A percentile compares a stretch with the other conserved stretches of the same genome.
These are phyloP conservation scores for Cylindroiulus punctatus DNA, from an alignment of 2,888 invertebrate species.

Conservation along the genomic window DNA sequence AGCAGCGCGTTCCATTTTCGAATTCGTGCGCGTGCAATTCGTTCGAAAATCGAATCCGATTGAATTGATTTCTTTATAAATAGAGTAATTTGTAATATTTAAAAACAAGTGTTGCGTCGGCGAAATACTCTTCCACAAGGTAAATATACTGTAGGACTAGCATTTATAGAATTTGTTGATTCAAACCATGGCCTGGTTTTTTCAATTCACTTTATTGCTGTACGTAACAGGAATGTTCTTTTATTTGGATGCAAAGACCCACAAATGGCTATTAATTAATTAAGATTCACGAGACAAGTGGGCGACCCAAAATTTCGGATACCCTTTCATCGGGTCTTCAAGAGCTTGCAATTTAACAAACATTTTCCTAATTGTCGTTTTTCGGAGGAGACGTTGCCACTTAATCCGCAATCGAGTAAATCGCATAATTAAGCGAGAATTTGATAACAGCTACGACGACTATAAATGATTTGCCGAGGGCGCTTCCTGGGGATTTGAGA, in stretches of 20 bases:
- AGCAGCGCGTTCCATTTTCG: too few species aligned
- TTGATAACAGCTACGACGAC: constrained; percentile 6
- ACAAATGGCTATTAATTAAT: neutral
- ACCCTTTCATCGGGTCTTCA: neutral
- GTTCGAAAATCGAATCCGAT: too few species aligned
- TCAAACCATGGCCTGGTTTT: neutral
- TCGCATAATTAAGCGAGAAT: constrained; percentile 9
- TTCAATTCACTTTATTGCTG: neutral
- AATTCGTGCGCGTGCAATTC: too few species aligned
- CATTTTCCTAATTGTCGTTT: constrained; percentile 3
- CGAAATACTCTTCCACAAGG: neutral
- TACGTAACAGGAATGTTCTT: too few species aligned
- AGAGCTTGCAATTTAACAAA: neutral
- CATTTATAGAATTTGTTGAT: too few species aligned
- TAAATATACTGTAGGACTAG: neutral
- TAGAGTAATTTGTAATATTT: too few species aligned
- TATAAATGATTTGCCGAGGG: neutral
- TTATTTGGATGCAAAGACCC: neutral
- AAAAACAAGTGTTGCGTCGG: neutral
- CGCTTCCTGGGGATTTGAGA: neutral
- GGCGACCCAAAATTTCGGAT: neutral
- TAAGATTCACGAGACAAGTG: neutral
- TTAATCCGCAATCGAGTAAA: constrained; percentile 11
- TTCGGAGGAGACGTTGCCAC: neutral
- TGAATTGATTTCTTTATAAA: too few species aligned